Base-by-base conservation (phyloP, 2,888 invertebrate species). In the Muscina levida region DNA sequence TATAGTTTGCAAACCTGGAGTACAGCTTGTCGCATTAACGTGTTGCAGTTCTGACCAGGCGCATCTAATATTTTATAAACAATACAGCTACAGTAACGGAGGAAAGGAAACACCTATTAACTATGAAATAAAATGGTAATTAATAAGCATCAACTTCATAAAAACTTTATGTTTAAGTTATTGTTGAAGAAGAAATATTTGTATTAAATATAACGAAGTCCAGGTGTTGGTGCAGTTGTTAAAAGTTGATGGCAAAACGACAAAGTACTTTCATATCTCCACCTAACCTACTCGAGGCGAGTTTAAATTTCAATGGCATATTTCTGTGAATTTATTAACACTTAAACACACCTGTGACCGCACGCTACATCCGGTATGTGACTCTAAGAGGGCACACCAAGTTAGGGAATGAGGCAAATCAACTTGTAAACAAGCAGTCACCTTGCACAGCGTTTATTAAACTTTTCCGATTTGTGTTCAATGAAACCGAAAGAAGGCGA, bases 261-360 rank as follows among this genome's bases (percentile, higher is more conserved):
- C 59, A 59, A 59, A 39, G 59, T 37, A 31, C 37, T 19, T 59
- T 59, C 31, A 31, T 8, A 31, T 5, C 31, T 31, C 4, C 31
- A 31, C 31, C 31, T 8, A 31, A 31, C 31, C 3, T 59, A 11
- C 19, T 31, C 37, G 59, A 19, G 19, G 59, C 4, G 68, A 75
- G 68, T 51, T 68, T 19, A 24, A 24, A 75, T 68, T 68, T 62
- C 51, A 68, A 75, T 68, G 68, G 48, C 59, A 75, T 19, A 19
- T 75, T 62, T 59, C 56, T 70, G 31, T 53, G 26, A 76, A 76
- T 65, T 76, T 76, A 56, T 70, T 70, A 70, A 71, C 70, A 62
- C 76, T 76, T 76, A 42, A 56, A 26, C 44, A 71, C 76, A 76
- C 76, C 76, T 76, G 76, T 71, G 70, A 51, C 65, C 24, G 37